Base-by-base conservation (phyloP, 2,888 invertebrate genomes). In the Meta bourneti region DNA sequence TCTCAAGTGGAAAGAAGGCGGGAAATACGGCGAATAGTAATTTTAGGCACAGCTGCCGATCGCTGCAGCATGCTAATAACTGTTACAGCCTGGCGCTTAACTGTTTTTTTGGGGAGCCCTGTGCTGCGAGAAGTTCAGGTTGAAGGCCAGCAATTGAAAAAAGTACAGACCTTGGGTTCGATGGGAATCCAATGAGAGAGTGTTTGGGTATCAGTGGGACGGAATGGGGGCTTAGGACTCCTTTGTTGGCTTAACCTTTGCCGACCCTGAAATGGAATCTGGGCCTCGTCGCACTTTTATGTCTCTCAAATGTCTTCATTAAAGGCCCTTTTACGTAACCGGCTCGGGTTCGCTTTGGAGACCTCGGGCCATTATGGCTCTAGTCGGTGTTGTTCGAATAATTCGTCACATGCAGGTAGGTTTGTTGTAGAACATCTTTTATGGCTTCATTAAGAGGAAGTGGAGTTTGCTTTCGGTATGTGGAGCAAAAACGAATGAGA, bases 1-100 rank as follows among this genome's bases (percentile, higher is more conserved):
- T 79, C 79, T 72, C 72, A 54, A 81, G 52, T 81, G 69, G 89
- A 79, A 72, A 84, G 71, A 19, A 77, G 79, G 77, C 54, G 83
- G 89, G 52, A 78, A 84, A 78, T 54, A 69, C 79, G n/a, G 52
- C n/a, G 81, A 48, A 75, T 77, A 79, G 89, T 89, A 89, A 89
- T 89, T 89, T 89, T 77, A 71, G 52, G 75, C 83, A 83, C 83
- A 79, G 89, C 83, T 89, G 89, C 89, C 87, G 72, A 78, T 86
- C 86, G 70, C 69, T 61, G 82, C 79, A 78, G 72, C 83, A 78
- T 71, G 89, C 89, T 89, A 89, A 89, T 89, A 89, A 84, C 89
- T 89, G 89, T 82, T 54, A 89, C 89, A 70, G 77, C 70, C 20
- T 77, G 49, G 16, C 49, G 34, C 49, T 77, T 70, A 77, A 71